Percentiles rank a stretch among this genome's conserved stretches.
Evolutionary conservation across 2,113 vertebrate species (phyloP).

Genomic region (Clarias macrocephalus): DNA sequence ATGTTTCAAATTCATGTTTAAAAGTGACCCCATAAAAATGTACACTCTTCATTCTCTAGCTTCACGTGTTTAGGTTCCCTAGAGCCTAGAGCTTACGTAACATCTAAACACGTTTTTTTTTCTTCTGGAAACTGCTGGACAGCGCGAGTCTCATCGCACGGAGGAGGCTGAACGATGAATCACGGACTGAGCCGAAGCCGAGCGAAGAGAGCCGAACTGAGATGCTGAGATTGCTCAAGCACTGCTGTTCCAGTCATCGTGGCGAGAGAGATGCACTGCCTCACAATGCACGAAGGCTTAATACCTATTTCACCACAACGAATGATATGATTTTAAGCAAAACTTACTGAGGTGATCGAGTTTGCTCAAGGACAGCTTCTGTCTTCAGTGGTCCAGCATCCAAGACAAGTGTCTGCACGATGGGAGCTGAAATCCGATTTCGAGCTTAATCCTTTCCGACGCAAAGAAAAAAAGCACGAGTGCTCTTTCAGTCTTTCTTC

Average conservation of each 20-base stretch:
- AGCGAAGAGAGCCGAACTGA: not conserved
- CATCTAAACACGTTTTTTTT: not conserved
- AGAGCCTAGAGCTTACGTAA: not conserved
- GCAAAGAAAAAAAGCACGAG: not conserved
- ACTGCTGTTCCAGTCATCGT: not conserved
- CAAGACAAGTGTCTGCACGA: not conserved
- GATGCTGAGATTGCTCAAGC: constrained; percentile 20
- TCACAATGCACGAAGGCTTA: not conserved
- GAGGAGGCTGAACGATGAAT: not conserved
- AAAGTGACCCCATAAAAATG: not conserved
- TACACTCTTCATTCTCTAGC: not conserved
- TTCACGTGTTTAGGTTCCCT: not conserved
- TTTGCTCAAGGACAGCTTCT: constrained; percentile 7
- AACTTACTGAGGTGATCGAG: constrained; percentile 38
- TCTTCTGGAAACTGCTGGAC: not conserved
- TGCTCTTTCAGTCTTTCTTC: not conserved
- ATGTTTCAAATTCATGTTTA: not conserved
- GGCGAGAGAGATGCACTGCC: not conserved
- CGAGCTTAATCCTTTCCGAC: constrained; percentile 4
- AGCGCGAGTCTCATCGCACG: not conserved
- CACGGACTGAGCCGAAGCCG: constrained; percentile 11
- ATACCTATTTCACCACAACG: not conserved
- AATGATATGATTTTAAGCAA: not conserved
- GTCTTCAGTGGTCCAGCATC: constrained; percentile 16
- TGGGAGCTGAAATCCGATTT: constrained; percentile 22